Evolutionary conservation across 2,113 vertebrate genomes (phyloP).

Genomic region (Gulo gulo): DNA sequence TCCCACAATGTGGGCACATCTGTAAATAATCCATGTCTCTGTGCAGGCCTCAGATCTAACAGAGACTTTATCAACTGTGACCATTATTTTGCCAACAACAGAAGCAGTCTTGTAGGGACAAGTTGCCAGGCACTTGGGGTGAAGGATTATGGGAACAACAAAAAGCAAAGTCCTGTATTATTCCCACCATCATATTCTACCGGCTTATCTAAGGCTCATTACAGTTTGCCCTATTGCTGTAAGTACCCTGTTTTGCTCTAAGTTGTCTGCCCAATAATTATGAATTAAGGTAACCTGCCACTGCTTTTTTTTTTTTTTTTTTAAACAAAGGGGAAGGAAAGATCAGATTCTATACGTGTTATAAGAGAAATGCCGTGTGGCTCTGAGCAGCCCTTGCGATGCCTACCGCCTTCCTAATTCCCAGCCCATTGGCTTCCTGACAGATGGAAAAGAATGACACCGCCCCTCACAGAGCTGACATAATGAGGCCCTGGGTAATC

Average conservation of each 20-base stretch:
- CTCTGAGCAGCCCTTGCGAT: not conserved
- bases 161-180: conserved; percentile 31
- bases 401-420: conserved; percentile 37
- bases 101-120: not conserved
- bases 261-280: conserved; percentile 39
- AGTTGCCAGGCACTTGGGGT: not conserved
- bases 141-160: not conserved
- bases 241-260: conserved; percentile 35
- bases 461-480: not conserved
- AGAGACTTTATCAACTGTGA: not conserved
- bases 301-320: conserved; percentile 29
- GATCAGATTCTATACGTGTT: not conserved
- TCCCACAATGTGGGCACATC: not conserved
- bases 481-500: conserved; percentile 71
- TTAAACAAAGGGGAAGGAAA: not conserved
- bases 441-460: conserved; percentile 51
- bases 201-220: not conserved
- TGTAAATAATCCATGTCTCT: not conserved
- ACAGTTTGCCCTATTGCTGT: not conserved
- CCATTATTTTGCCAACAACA: conserved; percentile 50
- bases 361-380: not conserved
- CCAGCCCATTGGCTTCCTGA: conserved; percentile 50
- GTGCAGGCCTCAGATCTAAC: not conserved
- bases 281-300: conserved; percentile 45
- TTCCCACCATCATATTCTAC: not conserved